Evolutionary conservation across 2,113 vertebrate species (phyloP).

Genomic region (Tor tambroides): DNA sequence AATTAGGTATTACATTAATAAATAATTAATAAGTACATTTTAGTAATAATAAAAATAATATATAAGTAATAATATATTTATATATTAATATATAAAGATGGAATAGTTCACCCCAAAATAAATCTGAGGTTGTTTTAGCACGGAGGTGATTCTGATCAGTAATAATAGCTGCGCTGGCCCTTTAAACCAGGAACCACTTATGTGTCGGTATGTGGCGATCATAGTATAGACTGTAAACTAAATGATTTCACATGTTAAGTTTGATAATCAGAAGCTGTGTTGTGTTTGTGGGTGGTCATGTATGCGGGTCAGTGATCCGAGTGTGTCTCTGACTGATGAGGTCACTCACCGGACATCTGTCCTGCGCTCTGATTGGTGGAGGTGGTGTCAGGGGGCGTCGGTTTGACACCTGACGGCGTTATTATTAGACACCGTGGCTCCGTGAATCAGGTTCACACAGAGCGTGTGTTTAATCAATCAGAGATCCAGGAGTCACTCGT

Average conservation of each 20-base stretch:
- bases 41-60: too few species aligned
- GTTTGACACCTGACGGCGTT: constrained; percentile 58
- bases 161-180: neutral
- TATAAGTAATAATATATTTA: too few species aligned
- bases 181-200: neutral
- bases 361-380: neutral
- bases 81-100: neutral
- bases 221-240: neutral
- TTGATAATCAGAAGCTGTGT: neutral
- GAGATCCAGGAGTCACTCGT: too few species aligned
- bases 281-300: neutral
- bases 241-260: too few species aligned
- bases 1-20: too few species aligned
- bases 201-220: neutral
- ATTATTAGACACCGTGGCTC: constrained; percentile 59
- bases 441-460: too few species aligned
- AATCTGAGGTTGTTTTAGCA: neutral
- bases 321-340: neutral
- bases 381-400: neutral
- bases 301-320: neutral
- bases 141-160: neutral
- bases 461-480: neutral
- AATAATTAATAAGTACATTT: too few species aligned
- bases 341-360: constrained; percentile 16
- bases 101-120: neutral